These are phyloP conservation scores for Atta cephalotes DNA, from an alignment of 1,140 invertebrate genomes.

Conservation along the genomic window DNA sequence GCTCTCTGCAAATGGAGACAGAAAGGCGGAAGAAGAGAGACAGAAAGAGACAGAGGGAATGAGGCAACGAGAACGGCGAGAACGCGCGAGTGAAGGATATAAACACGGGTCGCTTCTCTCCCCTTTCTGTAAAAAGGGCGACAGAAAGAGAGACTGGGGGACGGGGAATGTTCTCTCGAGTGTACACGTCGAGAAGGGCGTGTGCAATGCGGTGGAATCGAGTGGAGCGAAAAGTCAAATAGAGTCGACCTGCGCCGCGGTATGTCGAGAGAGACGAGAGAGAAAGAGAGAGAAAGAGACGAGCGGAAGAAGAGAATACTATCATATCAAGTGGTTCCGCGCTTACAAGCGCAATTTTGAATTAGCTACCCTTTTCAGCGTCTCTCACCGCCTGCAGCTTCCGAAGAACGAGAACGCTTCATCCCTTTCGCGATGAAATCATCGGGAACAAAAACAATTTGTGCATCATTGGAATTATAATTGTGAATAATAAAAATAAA, in stretches of 20 bases:
- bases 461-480: neutral
- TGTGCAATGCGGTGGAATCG: constrained; percentile 76
- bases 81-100: constrained; percentile 32
- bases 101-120: constrained; percentile 48
- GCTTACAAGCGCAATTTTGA: constrained; percentile 25
- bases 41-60: neutral
- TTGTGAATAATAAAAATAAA: neutral
- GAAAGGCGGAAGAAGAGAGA: neutral
- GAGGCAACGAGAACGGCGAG: constrained; percentile 5
- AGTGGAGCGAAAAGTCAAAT: constrained; percentile 75
- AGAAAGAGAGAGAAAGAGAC: neutral
- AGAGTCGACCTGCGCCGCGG: constrained; percentile 61
- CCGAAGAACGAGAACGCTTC: neutral
- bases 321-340: constrained; percentile 66
- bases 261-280: constrained; percentile 46
- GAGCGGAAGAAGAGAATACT: constrained; percentile 60
- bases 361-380: constrained; percentile 46
- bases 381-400: neutral
- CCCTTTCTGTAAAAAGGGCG: constrained; percentile 45
- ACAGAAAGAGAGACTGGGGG: constrained; percentile 34
- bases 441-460: neutral
- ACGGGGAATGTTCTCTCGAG: constrained; percentile 61
- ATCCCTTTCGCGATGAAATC: neutral
- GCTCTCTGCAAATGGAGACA: constrained; percentile 47
- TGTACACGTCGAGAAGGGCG: constrained; percentile 69